Base-by-base conservation (phyloP, 2,113 vertebrate species). In the Axis porcinus region DNA sequence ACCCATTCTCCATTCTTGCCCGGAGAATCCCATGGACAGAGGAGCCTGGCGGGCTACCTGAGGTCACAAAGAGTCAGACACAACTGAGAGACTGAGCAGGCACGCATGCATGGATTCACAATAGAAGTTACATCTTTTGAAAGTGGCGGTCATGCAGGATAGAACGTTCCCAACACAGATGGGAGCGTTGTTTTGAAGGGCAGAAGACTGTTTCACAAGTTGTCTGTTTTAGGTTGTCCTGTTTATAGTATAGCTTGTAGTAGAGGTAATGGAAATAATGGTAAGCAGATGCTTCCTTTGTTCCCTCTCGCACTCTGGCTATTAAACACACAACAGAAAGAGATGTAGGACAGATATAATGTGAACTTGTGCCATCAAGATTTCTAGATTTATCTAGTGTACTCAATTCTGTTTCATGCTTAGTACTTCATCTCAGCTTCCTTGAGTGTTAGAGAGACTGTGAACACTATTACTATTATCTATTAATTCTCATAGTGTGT, bases 261-360 rank as follows among this genome's bases (percentile, higher is more conserved):
- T 36, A 84, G 43, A 90, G 57, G 93, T 40, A 9, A 55, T 33
- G 86, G 17, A 82, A 97, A 36, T 36, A 92, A 55, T 78, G 79
- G 50, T 19, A 97, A 54, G 57, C 89, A 96, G 83, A 58, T 45
- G 54, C 62, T 62, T 87, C 28, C 67, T 93, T 98, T 94, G 82
- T 88, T 97, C 12, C 52, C 21, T 97, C 86, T 4, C 82, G 57
- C 57, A 92, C 62, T 96, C 84, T 58, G 89, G 47, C 45, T 98
- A 5, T 86, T 95, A 78, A 64, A 85, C 19, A 74, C 1, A 25
- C 78, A 54, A 2, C 15, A 30, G 45, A 62, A 9, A 78, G 91
- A 94, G 93, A 45, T 9, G 70, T 15, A 83, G 15, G 40, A 36
- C 45, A 84, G 94, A 70, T 76, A 33, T 74, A 45, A 93, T 43